phyloP scores from a whole-genome alignment of 2,113 vertebrate species.

The Macrotis lagotis region DNA sequence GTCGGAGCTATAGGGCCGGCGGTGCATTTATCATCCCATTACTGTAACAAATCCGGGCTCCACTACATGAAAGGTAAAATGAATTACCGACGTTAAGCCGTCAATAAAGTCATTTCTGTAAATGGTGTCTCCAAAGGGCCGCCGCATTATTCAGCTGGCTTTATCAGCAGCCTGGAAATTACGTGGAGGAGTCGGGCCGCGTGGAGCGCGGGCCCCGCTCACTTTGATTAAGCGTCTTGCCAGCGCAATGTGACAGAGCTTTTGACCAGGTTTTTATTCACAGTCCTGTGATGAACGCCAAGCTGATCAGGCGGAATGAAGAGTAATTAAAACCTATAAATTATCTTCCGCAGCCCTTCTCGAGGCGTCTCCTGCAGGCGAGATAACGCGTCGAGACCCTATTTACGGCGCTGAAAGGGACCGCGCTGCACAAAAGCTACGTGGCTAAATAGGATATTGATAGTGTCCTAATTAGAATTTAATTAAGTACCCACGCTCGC shows the following conservation, averaged over 20 bases:
- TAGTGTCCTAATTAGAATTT: slow-evolving; percentile 99
- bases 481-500: slow-evolving; percentile 97
- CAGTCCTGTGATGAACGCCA: slow-evolving; percentile 95
- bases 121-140: slow-evolving; percentile 97
- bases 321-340: slow-evolving; percentile 99
- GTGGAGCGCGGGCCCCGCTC: slow-evolving; percentile 90
- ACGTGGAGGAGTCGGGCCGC: slow-evolving; percentile 91
- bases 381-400: slow-evolving; percentile 97
- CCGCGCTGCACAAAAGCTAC: slow-evolving; percentile 91
- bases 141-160: slow-evolving; percentile 97
- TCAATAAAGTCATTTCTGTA: slow-evolving; percentile 99
- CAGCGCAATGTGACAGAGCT: slow-evolving; percentile 96
- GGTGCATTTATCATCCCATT: slow-evolving; percentile 99
- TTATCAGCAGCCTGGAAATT: slow-evolving; percentile 99
- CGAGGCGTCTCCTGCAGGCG: slow-evolving; percentile 94
- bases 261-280: slow-evolving; percentile 95
- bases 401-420: slow-evolving; percentile 91
- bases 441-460: slow-evolving; percentile 97
- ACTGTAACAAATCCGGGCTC: slow-evolving; percentile 96
- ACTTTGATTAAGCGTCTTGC: slow-evolving; percentile 99
- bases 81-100: slow-evolving; percentile 99
- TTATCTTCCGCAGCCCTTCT: slow-evolving; percentile 94
- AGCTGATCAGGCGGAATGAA: slow-evolving; percentile 98
- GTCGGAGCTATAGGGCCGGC: slow-evolving; percentile 89
- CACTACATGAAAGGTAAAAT: slow-evolving; percentile 96